Conservation (phyloP, 2,797 vertebrate genomes). For the Loris lydekkerianus region DNA sequence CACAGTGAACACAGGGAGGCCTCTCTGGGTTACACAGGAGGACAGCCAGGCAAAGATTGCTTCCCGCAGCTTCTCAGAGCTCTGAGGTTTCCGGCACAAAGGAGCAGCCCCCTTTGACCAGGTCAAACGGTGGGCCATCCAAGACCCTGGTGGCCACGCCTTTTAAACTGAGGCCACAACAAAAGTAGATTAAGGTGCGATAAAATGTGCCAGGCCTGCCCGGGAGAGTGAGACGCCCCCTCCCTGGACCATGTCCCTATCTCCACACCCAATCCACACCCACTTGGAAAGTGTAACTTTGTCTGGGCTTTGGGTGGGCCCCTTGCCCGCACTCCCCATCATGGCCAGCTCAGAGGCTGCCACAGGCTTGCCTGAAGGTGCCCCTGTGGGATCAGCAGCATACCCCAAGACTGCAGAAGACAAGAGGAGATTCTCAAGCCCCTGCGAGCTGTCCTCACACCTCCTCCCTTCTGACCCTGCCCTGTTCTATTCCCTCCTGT, state of each 20-base stretch:
- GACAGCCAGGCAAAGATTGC: neutral
- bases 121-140: neutral
- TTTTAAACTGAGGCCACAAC: neutral
- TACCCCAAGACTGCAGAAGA: neutral
- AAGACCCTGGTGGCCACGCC: fast-evolving
- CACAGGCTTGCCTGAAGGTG: neutral
- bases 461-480: neutral
- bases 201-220: fast-evolving
- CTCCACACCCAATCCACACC: fast-evolving
- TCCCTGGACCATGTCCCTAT: neutral
- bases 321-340: neutral
- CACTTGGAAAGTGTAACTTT: fast-evolving
- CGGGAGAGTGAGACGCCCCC: fast-evolving
- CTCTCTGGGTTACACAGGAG: neutral
- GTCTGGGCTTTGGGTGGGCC: neutral
- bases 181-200: fast-evolving
- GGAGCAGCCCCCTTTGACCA: neutral
- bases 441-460: fast-evolving
- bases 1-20: fast-evolving
- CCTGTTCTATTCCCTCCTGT: fast-evolving
- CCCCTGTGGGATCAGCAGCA: neutral
- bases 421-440: neutral
- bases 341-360: neutral
- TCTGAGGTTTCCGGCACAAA: neutral
- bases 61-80: neutral